phyloP scores from a whole-genome alignment of 2,113 vertebrate species.

The Euleptes europaea region DNA sequence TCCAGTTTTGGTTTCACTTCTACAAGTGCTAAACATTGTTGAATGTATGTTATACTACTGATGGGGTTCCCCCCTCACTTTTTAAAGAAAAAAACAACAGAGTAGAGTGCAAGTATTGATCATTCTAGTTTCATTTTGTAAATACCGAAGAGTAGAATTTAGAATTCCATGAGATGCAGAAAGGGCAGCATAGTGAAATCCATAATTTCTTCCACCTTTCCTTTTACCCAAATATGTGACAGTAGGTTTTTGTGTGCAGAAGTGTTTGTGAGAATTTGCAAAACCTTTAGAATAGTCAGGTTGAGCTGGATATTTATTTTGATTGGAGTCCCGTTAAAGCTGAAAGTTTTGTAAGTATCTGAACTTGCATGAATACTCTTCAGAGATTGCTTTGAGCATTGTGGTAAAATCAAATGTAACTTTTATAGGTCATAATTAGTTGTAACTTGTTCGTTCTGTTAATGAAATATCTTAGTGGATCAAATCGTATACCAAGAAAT shows the following conservation, averaged over 20 bases:
- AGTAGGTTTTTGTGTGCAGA: background rate
- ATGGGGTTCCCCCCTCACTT: no score
- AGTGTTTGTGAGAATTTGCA: background rate
- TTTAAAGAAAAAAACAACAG: no score
- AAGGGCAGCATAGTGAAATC: background rate
- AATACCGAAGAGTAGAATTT: background rate
- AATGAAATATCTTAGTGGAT: constrained; percentile 19
- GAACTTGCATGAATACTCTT: background rate
- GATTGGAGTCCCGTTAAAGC: background rate
- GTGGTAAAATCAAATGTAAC: background rate
- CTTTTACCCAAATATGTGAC: background rate
- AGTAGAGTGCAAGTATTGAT: no score
- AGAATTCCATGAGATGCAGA: background rate
- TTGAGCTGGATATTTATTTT: constrained; percentile 14
- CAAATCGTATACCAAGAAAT: background rate
- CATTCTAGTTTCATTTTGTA: no score
- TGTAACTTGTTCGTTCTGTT: constrained; percentile 10
- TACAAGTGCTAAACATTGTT: no score
- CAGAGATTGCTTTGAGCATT: background rate
- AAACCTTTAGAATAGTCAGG: background rate
- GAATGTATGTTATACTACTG: no score
- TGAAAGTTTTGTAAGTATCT: background rate
- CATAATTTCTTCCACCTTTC: background rate
- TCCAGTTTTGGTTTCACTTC: no score
- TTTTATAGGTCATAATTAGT: background rate